Evolutionary conservation across 1,140 invertebrate genomes (phyloP), one percentile per base, ranked within the genome.

Genomic region (Zaprionus gabonicus): DNA sequence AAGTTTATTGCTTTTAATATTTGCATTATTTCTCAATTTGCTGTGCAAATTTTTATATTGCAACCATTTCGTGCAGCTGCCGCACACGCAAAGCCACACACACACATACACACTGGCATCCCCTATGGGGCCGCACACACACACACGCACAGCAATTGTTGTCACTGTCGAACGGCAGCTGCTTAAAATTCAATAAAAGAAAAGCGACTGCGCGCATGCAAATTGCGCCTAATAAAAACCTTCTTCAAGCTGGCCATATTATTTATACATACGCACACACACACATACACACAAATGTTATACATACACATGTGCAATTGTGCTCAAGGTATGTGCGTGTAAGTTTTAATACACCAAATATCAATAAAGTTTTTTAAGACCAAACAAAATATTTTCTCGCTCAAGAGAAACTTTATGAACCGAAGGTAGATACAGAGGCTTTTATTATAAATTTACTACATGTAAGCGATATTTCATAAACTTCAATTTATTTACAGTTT

Each of bases 101-200:
- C 31, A 70, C 46, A 36, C 68, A 44, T 15, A 49, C 51, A 58
- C 53, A 62, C 57, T 28, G n/a, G 28, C 23, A 57, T 20, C 51
- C 27, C 31, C 46, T 41, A 34, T 36, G 17, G 13, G 28, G 38
- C 31, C 9, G 31, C 31, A 34, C 31, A 3, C 9, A 31, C 28
- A 15, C 60, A 1, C 46, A 17, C 20, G 15, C 44, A 31, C 20
- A 73, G 71, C 82, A 85, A 66, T 78, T 84, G 76, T 74, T 84
- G 82, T 81, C 83, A 91, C 76, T 80, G 41, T 71, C 65, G 67
- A 59, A 62, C 67, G 76, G 71, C 85, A 90, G 85, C 81, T 88
- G 85, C 78, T 88, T 90, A 90, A 88, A 88, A 88, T 88, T 88
- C 85, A 85, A 88, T 88, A 88, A 85, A 85, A 85, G 84, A 59